Evolutionary conservation across 2,113 vertebrate species (phyloP).

Genomic region (Apteryx mantelli): DNA sequence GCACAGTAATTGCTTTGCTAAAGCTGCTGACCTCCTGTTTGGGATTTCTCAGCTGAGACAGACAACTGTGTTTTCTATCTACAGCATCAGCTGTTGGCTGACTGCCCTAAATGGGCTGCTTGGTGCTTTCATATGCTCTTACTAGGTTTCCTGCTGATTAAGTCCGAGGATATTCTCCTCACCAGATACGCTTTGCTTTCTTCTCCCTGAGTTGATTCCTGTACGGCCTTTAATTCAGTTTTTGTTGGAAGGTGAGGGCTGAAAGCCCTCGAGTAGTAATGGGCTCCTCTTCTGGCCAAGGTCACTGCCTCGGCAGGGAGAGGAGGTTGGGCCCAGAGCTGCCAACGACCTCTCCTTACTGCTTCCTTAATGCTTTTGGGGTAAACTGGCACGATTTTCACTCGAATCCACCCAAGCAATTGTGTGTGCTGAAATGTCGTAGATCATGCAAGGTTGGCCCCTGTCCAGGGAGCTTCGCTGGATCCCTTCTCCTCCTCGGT

Average conservation of each 20-base stretch:
- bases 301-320: too few species aligned
- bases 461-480: too few species aligned
- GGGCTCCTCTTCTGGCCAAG: too few species aligned
- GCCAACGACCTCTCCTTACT: too few species aligned
- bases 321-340: too few species aligned
- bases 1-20: rapidly evolving
- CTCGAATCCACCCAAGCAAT: too few species aligned
- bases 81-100: background rate
- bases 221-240: background rate
- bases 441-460: too few species aligned
- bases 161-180: background rate
- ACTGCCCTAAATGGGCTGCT: background rate
- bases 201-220: rapidly evolving
- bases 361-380: too few species aligned
- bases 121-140: rapidly evolving
- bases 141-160: rapidly evolving
- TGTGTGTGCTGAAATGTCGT: too few species aligned
- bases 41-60: background rate
- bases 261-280: background rate
- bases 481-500: too few species aligned
- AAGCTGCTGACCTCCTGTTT: background rate
- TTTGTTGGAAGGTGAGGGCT: background rate
- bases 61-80: rapidly evolving
- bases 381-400: too few species aligned
- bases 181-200: background rate